Percentiles rank a stretch among this genome's conserved stretches.
Evolutionary conservation across 1,140 invertebrate genomes (phyloP).

Genomic region (Lepidotrigona ventralis): DNA sequence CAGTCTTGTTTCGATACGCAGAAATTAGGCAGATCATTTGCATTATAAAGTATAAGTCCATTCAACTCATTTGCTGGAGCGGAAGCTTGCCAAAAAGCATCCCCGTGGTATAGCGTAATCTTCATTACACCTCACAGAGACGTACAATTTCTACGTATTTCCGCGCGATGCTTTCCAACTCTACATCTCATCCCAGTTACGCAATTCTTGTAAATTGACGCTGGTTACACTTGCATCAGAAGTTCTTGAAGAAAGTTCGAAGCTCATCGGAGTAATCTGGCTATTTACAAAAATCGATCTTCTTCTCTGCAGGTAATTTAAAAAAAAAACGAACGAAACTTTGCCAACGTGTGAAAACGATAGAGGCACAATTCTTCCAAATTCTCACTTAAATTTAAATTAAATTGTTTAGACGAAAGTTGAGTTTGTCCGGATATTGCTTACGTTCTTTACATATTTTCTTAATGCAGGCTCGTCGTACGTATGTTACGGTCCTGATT

Average conservation of each 20-base stretch:
- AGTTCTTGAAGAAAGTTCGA: neutral
- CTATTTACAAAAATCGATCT: neutral
- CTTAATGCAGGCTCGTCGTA: too few relatives aligned
- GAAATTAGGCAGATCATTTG: constrained; percentile 25
- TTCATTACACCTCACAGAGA: constrained; percentile 26
- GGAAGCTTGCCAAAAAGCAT: constrained; percentile 42
- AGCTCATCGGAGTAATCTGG: neutral
- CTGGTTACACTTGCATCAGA: neutral
- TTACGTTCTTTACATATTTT: too few relatives aligned
- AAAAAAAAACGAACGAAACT: neutral
- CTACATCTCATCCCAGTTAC: neutral
- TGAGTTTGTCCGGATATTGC: too few relatives aligned
- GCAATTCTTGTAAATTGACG: neutral
- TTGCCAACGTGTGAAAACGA: too few relatives aligned
- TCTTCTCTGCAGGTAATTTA: neutral
- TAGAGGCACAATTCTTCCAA: too few relatives aligned
- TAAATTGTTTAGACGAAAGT: too few relatives aligned
- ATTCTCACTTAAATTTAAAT: too few relatives aligned
- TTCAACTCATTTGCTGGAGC: constrained; percentile 35
- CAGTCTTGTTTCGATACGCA: neutral
- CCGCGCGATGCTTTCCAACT: neutral
- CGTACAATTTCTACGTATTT: neutral
- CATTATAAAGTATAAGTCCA: constrained; percentile 34
- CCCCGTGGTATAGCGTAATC: constrained; percentile 12
- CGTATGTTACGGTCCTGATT: too few relatives aligned